These are phyloP conservation scores for Hemichromis elongatus DNA, from an alignment of 2,113 vertebrate genomes.

Conservation along the genomic window DNA sequence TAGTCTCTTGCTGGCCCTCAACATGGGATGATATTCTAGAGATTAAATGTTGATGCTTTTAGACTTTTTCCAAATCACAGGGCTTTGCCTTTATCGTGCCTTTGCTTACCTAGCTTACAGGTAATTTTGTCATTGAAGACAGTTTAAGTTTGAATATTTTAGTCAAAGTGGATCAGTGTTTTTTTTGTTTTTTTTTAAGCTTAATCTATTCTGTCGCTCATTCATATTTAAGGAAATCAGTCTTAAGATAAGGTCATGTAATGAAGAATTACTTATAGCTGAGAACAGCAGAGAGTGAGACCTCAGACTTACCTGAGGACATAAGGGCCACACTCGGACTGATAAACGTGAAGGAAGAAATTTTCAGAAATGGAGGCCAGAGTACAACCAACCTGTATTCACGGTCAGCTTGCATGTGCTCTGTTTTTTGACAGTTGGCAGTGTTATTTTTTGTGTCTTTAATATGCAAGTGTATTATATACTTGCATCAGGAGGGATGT, in stretches of 20 bases:
- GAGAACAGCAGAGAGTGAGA: neutral
- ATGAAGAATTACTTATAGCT: conserved; percentile 16
- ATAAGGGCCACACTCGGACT: neutral
- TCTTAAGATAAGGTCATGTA: neutral
- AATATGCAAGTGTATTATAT: neutral
- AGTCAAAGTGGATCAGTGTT: neutral
- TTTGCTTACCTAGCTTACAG: neutral
- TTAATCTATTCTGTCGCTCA: neutral
- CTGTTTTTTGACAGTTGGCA: neutral
- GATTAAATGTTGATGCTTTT: neutral
- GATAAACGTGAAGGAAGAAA: neutral
- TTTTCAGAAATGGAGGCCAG: neutral
- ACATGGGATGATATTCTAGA: neutral
- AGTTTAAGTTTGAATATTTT: conserved; percentile 12
- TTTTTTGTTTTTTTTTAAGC: rapidly evolving
- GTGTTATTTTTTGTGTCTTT: neutral
- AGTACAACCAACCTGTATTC: neutral
- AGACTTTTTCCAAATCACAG: neutral
- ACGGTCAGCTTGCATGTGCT: neutral
- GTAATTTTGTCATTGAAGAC: conserved; percentile 7
- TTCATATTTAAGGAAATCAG: neutral
- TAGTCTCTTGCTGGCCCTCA: conserved; percentile 6
- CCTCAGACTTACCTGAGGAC: neutral
- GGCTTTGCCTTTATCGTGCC: neutral
- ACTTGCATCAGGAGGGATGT: neutral